Percentiles rank a stretch among this genome's conserved stretches.
phyloP scores from a whole-genome alignment of 2,888 invertebrate species.

The Cephus spinipes region DNA sequence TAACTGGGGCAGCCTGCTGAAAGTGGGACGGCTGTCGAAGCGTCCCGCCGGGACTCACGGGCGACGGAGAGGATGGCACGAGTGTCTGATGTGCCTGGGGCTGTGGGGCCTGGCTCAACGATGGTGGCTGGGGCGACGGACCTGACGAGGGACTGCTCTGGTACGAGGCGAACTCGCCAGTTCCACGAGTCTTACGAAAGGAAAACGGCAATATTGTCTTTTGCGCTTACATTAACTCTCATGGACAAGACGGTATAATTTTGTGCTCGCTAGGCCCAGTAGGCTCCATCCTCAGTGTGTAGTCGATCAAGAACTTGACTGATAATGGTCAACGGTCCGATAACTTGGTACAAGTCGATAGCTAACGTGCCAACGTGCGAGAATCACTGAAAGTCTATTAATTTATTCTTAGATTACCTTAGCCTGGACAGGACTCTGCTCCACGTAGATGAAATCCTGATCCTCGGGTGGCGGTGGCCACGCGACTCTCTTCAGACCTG shows the following conservation, averaged over 20 bases:
- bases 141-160: conserved; percentile 56
- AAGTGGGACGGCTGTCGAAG: conserved; percentile 57
- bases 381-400: neutral
- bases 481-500: conserved; percentile 87
- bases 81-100: conserved; percentile 32
- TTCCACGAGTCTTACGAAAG: conserved; percentile 57
- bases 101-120: conserved; percentile 37
- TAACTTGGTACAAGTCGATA: neutral
- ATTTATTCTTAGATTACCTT: conserved; percentile 68
- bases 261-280: neutral
- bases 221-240: neutral
- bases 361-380: neutral
- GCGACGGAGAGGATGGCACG: conserved; percentile 50
- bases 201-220: conserved; percentile 18
- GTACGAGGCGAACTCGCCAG: conserved; percentile 57
- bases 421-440: conserved; percentile 69
- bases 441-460: conserved; percentile 72
- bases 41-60: conserved; percentile 60
- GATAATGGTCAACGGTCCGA: neutral
- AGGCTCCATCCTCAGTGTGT: neutral
- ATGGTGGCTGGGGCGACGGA: conserved; percentile 51
- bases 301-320: neutral
- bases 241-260: neutral
- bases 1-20: conserved; percentile 47
- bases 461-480: conserved; percentile 85